These are phyloP conservation scores for Cephus pulcher DNA, from an alignment of 2,888 invertebrate genomes.

Conservation along the genomic window DNA sequence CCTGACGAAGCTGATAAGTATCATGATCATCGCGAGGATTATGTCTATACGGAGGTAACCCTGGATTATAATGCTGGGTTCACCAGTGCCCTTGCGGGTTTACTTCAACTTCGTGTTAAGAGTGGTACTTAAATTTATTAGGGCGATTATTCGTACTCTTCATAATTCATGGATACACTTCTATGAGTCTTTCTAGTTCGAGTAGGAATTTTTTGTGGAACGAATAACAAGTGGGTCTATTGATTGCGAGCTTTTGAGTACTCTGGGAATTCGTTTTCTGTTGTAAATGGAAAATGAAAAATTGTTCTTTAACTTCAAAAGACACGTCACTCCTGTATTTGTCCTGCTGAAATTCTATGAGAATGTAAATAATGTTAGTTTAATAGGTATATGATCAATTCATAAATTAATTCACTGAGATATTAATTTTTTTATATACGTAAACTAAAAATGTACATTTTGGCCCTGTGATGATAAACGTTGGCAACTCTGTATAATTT, in stretches of 20 bases:
- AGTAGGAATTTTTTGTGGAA: not conserved
- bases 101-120: conserved; percentile 59
- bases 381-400: not conserved
- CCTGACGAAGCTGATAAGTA: conserved; percentile 70
- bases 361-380: not conserved
- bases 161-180: not conserved
- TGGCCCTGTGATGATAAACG: not conserved
- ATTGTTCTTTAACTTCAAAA: conserved; percentile 6
- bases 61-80: conserved; percentile 72
- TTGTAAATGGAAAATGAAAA: not conserved
- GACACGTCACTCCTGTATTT: not conserved
- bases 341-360: not conserved
- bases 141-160: not conserved
- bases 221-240: not conserved
- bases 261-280: not conserved
- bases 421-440: not conserved
- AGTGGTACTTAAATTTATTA: not conserved
- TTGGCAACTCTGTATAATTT: not conserved
- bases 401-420: not conserved
- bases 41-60: conserved; percentile 70
- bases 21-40: conserved; percentile 69
- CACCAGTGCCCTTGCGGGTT: conserved; percentile 68
- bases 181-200: not conserved
- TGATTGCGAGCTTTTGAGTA: not conserved
- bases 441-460: not conserved